phyloP scores from a whole-genome alignment of 2,113 vertebrate species.

The zebrafish (Danio rerio) region GRCz12tu NC_133186.1:28687001-28687500 shows the following conservation, averaged over 20 bases:
- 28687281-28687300: too few species aligned
- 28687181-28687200: neutral
- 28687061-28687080: neutral
- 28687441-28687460: neutral
- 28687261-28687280: too few species aligned
- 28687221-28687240: too few species aligned
- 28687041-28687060: slow-evolving; percentile 37
- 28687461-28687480: slow-evolving; percentile 56
- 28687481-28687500: slow-evolving; percentile 74
- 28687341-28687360: too few species aligned
- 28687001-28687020: neutral
- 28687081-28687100: neutral
- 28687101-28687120: slow-evolving; percentile 1
- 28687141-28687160: neutral
- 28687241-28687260: too few species aligned
- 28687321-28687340: too few species aligned
- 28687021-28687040: neutral
- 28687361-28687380: too few species aligned
- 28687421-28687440: too few species aligned
- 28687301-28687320: too few species aligned
- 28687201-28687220: neutral
- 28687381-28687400: too few species aligned
- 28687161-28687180: neutral
- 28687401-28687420: too few species aligned
- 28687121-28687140: neutral